Evolutionary conservation across 2,888 invertebrate species (phyloP).

Genomic region (Acronicta alni): DNA sequence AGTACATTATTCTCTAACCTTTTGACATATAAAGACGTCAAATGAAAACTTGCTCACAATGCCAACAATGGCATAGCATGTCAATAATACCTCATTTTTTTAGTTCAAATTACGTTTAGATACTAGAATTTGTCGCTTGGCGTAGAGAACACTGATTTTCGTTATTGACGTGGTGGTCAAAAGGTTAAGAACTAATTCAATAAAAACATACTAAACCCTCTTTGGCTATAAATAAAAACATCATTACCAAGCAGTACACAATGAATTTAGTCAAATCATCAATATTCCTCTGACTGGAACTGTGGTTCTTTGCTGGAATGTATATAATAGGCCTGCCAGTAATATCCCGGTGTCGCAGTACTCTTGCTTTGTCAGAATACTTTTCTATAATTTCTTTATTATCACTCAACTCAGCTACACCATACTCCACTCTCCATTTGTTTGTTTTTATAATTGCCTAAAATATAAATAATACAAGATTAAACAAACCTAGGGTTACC

Average conservation of each 20-base stretch:
- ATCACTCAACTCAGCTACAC: constrained; percentile 89
- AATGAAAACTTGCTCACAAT: too few species aligned
- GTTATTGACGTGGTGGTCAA: too few species aligned
- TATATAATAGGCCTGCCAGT: constrained; percentile 93
- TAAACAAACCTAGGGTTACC: background rate
- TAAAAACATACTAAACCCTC: background rate
- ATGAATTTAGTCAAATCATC: constrained; percentile 94
- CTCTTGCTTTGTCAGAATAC: constrained; percentile 91
- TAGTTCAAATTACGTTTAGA: too few species aligned
- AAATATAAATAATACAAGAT: constrained; percentile 51
- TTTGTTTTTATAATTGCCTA: constrained; percentile 94
- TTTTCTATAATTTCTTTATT: constrained; percentile 88
- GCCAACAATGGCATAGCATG: too few species aligned
- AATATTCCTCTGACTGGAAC: constrained; percentile 92
- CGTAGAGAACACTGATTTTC: too few species aligned
- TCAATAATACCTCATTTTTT: too few species aligned
- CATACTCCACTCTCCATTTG: constrained; percentile 94
- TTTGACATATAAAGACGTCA: too few species aligned
- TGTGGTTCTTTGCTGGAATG: constrained; percentile 94
- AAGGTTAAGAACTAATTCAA: too few species aligned
- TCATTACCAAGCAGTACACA: constrained; percentile 91
- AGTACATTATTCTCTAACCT: too few species aligned
- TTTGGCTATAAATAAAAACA: background rate
- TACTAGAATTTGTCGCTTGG: too few species aligned
- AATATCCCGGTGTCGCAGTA: constrained; percentile 92